Base-by-base conservation (phyloP, 2,888 invertebrate genomes). In the Trypoxylon attenuatum region DNA sequence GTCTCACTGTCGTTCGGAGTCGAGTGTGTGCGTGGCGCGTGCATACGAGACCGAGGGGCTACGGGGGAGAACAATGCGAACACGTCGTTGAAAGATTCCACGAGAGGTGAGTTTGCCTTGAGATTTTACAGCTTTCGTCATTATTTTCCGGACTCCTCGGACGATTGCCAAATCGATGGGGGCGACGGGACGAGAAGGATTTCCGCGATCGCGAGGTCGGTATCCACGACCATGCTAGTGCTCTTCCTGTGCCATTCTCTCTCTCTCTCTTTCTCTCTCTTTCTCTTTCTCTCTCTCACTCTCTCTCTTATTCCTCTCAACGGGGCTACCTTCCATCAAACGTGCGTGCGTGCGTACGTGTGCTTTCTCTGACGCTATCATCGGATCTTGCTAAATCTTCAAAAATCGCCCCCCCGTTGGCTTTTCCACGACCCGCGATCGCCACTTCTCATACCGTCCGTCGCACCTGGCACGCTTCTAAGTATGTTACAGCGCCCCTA, bases 31-130 rank as follows among this genome's bases (percentile, higher is more conserved):
- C 43, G 51, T 43, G 47, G 29, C 33, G 43, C 55, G 54, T 61
- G 38, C 43, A 49, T 42, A 63, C 18, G 55, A 49, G 29, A 38
- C 47, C 19, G 16, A 54, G 55, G 27, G 42, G 45, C 10, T 29
- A n/a, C 39, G 23, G 49, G 45, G 43, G 27, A 53, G 42, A 66
- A 70, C 58, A 65, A 77, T 76, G 77, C 72, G 55, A 66, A 49
- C 63, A 64, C 77, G 41, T 73, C 74, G 64, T 42, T 78, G 67
- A 69, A 58, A 64, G 59, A 66, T 50, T 63, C 41, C 21, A 73
- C 49, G 52, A 63, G 73, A 67, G 75, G 77, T 77, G 64, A 77
- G 77, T 77, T 70, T 74, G 61, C 66, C 64, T 71, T 67, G 63
- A 69, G 64, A 66, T 61, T 74, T 71, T 66, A 60, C 62, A 59